Conservation (phyloP, 2,797 vertebrate species). For the Octomys mimax region DNA sequence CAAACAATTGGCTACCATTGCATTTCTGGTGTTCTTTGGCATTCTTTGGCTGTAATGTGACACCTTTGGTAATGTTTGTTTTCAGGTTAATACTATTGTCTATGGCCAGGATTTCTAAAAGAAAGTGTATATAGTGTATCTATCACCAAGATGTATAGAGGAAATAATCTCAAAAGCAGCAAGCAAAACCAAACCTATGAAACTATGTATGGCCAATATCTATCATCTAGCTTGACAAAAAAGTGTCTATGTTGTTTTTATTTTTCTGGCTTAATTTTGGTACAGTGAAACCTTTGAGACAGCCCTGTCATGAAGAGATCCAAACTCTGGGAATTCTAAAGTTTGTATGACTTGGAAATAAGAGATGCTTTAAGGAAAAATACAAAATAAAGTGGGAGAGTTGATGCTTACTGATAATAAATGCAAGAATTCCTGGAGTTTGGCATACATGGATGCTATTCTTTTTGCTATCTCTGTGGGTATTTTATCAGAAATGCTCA, state of each 20-base stretch:
- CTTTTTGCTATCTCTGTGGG: background rate
- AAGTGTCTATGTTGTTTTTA: background rate
- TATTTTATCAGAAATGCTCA: background rate
- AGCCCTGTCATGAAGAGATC: background rate
- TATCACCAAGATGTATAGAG: background rate
- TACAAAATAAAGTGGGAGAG: background rate
- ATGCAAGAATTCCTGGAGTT: background rate
- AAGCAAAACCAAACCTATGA: background rate
- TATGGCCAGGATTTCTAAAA: background rate
- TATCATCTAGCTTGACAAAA: background rate
- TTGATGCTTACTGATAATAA: background rate
- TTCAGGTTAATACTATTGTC: too few species aligned
- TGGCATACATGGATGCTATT: background rate
- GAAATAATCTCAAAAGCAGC: background rate
- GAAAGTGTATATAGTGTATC: background rate
- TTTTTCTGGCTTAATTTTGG: constrained; percentile 41
- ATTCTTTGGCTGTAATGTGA: background rate
- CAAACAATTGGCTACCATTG: background rate
- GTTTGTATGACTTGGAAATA: background rate
- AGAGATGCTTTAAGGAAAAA: background rate
- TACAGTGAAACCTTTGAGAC: background rate
- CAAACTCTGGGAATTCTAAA: background rate
- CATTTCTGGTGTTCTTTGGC: background rate
- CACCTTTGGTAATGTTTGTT: background rate
- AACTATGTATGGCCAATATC: background rate